phyloP scores from a whole-genome alignment of 2,888 invertebrate genomes.

The Teleogryllus oceanicus region DNA sequence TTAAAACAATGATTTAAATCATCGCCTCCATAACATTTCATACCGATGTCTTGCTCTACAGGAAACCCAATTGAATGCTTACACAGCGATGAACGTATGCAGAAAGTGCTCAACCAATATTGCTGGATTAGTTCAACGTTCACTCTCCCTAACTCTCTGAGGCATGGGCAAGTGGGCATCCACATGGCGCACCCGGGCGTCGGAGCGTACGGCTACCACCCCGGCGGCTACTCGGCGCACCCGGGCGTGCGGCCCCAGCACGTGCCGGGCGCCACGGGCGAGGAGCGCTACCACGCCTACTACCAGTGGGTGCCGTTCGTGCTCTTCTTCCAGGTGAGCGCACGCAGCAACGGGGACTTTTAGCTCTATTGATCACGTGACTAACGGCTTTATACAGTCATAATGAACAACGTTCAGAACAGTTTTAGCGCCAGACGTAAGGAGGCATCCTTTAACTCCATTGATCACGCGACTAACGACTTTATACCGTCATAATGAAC shows the following conservation, averaged over 20 bases:
- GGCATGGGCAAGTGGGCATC: slow-evolving; percentile 56
- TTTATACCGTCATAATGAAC: too few relatives aligned
- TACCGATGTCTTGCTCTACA: slow-evolving; percentile 46
- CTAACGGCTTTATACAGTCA: too few relatives aligned
- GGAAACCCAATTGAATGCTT: slow-evolving; percentile 87
- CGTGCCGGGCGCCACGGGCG: slow-evolving; percentile 49
- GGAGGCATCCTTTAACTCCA: too few relatives aligned
- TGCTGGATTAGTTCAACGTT: slow-evolving; percentile 90
- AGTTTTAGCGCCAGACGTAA: too few relatives aligned
- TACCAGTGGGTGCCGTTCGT: slow-evolving; percentile 94
- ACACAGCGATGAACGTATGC: slow-evolving; percentile 71
- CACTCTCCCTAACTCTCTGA: slow-evolving; percentile 68
- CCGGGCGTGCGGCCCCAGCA: neutral
- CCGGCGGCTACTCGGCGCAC: neutral
- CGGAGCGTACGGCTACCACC: slow-evolving; percentile 52
- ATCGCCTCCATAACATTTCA: too few relatives aligned
- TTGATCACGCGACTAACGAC: too few relatives aligned
- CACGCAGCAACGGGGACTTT: too few relatives aligned
- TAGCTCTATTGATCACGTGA: too few relatives aligned
- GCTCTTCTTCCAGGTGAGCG: slow-evolving; percentile 73
- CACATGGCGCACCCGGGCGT: slow-evolving; percentile 71
- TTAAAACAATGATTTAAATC: too few relatives aligned
- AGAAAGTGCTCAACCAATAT: slow-evolving; percentile 79
- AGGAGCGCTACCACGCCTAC: slow-evolving; percentile 77
- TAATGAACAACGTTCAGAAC: too few relatives aligned